phyloP scores from a whole-genome alignment of 2,888 invertebrate genomes.

The Meganola albula region DNA sequence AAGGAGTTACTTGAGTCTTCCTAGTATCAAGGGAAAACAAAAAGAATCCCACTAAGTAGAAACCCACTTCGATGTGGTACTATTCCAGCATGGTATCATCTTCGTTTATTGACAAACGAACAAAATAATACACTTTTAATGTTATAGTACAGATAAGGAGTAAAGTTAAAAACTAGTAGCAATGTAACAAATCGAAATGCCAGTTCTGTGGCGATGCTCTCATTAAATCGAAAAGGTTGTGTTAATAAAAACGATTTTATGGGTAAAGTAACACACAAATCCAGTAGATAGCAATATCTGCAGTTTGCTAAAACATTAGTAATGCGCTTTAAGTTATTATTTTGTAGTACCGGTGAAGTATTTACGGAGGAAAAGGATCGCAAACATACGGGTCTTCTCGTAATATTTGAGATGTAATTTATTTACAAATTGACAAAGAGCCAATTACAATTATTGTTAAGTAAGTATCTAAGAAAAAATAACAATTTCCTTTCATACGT shows the following conservation, averaged over 20 bases:
- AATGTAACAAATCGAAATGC: constrained; percentile 27
- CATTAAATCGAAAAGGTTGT: constrained; percentile 27
- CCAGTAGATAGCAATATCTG: constrained; percentile 43
- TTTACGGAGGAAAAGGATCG: not conserved
- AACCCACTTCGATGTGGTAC: too few species aligned
- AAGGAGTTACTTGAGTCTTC: too few species aligned
- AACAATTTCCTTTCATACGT: not conserved
- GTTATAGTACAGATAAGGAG: too few species aligned
- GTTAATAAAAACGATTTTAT: constrained; percentile 47
- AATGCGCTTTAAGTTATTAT: constrained; percentile 32
- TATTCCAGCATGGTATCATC: too few species aligned
- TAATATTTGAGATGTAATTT: not conserved
- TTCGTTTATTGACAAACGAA: too few species aligned
- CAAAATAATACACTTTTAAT: too few species aligned
- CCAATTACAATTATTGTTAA: not conserved
- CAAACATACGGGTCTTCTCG: constrained; percentile 2
- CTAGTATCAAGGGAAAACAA: too few species aligned
- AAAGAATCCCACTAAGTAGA: too few species aligned
- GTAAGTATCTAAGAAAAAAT: not conserved
- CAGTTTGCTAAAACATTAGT: constrained; percentile 35
- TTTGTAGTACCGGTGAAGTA: constrained; percentile 13
- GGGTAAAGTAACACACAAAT: constrained; percentile 40
- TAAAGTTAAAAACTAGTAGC: constrained; percentile 32
- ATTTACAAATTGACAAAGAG: not conserved
- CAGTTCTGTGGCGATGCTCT: constrained; percentile 24